phyloP scores from a whole-genome alignment of 2,888 invertebrate species.

The Glyphotaelius pellucidus region DNA sequence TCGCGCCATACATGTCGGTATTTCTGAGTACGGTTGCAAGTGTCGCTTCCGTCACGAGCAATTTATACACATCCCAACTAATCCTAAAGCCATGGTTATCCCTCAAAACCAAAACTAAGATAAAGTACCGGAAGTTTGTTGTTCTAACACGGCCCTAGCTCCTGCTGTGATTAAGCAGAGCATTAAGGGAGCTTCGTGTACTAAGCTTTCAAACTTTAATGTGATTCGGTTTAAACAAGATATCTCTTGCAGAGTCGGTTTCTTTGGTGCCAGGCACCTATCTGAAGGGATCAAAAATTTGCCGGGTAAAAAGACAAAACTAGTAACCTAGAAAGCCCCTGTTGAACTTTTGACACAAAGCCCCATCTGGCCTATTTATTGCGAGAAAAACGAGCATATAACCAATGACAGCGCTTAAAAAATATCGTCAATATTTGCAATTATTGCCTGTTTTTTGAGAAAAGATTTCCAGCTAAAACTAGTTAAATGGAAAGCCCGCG shows the following conservation, averaged over 20 bases:
- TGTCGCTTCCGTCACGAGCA: slow-evolving; percentile 30
- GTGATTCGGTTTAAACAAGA: not conserved
- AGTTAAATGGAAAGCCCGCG: too few species aligned
- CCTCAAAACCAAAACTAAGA: slow-evolving; percentile 59
- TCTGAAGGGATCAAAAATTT: not conserved
- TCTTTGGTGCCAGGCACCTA: too few species aligned
- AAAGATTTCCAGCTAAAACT: too few species aligned
- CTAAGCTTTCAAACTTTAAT: slow-evolving; percentile 18
- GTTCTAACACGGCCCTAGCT: not conserved
- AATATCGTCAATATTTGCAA: too few species aligned
- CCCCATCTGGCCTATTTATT: too few species aligned
- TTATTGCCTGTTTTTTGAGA: too few species aligned
- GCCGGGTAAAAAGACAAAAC: too few species aligned
- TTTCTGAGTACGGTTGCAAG: slow-evolving; percentile 2
- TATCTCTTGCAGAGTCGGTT: not conserved
- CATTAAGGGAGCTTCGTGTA: not conserved
- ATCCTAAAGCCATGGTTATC: slow-evolving; percentile 50
- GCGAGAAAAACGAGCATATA: too few species aligned
- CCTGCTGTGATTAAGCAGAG: slow-evolving; percentile 2
- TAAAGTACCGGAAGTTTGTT: slow-evolving; percentile 52
- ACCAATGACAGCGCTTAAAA: too few species aligned
- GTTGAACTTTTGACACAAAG: too few species aligned
- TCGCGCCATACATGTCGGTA: not conserved
- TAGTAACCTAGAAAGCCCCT: too few species aligned
- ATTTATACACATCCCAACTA: slow-evolving; percentile 37